Evolutionary conservation across 92 coral and sea anemone species (phyloP).

Genomic region (Meandrina meandrites): DNA sequence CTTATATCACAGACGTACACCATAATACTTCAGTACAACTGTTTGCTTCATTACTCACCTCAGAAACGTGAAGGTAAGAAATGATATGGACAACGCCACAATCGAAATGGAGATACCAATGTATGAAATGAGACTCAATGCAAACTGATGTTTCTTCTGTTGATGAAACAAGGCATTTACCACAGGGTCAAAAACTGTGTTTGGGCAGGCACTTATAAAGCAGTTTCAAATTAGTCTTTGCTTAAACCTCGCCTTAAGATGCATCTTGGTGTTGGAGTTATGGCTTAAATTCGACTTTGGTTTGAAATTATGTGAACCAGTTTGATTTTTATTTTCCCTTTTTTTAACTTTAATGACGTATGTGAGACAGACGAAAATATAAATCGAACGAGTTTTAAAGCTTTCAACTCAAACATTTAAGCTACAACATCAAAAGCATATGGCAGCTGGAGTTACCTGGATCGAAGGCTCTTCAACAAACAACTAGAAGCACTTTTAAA

Average conservation of each 20-base stretch:
- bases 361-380: too few relatives aligned
- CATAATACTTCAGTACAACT: not conserved
- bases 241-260: not conserved
- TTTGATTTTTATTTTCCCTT: too few relatives aligned
- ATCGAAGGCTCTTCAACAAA: too few relatives aligned
- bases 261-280: too few relatives aligned
- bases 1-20: too few relatives aligned
- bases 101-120: conserved; percentile 80
- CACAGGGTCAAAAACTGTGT: not conserved
- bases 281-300: too few relatives aligned
- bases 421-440: not conserved
- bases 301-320: too few relatives aligned
- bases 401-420: not conserved
- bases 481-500: too few relatives aligned
- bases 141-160: conserved; percentile 67
- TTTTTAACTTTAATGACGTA: too few relatives aligned
- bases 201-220: not conserved
- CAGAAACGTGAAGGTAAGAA: conserved; percentile 76
- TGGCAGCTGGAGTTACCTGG: not conserved
- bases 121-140: conserved; percentile 72
- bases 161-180: not conserved
- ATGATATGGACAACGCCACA: conserved; percentile 71
- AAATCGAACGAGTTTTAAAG: not conserved
- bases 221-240: not conserved
- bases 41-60: conserved; percentile 52